These are phyloP conservation scores for Drosophila incognita DNA, from an alignment of 2,888 invertebrate species.

Conservation along the genomic window DNA sequence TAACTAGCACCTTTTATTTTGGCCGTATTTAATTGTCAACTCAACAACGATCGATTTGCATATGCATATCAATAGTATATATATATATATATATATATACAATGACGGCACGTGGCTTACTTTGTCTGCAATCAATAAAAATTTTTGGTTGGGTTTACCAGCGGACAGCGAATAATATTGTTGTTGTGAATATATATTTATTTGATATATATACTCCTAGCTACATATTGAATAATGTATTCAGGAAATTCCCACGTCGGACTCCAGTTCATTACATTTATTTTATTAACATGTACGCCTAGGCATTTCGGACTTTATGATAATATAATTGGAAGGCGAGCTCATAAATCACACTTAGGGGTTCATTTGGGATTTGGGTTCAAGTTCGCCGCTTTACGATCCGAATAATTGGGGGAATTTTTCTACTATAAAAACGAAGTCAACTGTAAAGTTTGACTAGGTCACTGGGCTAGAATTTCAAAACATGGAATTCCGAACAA, in stretches of 20 bases:
- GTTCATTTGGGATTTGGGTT: neutral
- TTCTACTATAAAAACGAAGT: neutral
- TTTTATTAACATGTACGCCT: constrained; percentile 20
- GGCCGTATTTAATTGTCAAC: constrained; percentile 27
- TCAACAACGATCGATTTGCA: constrained; percentile 16
- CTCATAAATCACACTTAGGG: constrained; percentile 22
- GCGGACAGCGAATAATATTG: neutral
- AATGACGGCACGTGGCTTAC: constrained; percentile 48
- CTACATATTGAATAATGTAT: neutral
- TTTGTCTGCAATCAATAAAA: constrained; percentile 56
- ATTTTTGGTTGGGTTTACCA: constrained; percentile 17
- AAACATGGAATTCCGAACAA: neutral
- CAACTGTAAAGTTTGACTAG: neutral
- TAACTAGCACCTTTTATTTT: neutral
- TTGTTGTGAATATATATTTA: neutral
- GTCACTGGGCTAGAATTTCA: constrained; percentile 6
- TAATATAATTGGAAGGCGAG: constrained; percentile 13
- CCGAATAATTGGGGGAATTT: constrained; percentile 9
- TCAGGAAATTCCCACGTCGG: constrained; percentile 4
- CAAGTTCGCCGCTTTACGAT: constrained; percentile 9
- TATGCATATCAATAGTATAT: constrained; percentile 6
- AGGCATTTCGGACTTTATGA: constrained; percentile 14
- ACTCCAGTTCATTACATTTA: neutral
- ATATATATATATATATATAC: too few species aligned
- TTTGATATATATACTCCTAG: neutral